A percentile compares a stretch with the other conserved stretches of the same genome.
These are phyloP conservation scores for Drosophila bipectinata DNA, from an alignment of 1,140 invertebrate genomes.

Conservation along the genomic window DNA sequence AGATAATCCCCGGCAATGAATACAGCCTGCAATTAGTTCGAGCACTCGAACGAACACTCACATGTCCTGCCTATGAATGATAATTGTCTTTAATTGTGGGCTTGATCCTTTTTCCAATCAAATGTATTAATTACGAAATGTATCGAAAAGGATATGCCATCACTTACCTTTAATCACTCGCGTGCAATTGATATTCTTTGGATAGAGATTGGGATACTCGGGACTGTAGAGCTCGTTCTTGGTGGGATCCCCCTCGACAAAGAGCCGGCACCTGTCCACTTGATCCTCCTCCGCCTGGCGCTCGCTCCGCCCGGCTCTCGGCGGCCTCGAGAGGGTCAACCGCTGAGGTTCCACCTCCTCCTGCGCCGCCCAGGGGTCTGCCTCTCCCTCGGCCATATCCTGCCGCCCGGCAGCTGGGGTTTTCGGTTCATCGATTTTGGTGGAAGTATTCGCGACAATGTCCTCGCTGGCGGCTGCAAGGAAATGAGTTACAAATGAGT, in stretches of 20 bases:
- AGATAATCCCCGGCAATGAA: conserved; percentile 39
- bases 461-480: conserved; percentile 37
- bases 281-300: conserved; percentile 61
- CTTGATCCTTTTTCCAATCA: no score
- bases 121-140: no score
- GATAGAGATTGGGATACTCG: conserved; percentile 89
- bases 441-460: conserved; percentile 17
- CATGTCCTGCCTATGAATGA: no score
- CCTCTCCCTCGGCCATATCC: conserved; percentile 25
- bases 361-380: neutral
- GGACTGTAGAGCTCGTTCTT: conserved; percentile 90
- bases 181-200: conserved; percentile 89
- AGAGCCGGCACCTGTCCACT: conserved; percentile 83
- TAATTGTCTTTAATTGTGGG: no score
- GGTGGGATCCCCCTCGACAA: conserved; percentile 85
- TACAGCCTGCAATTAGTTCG: neutral
- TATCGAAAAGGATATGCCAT: neutral
- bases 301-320: conserved; percentile 30
- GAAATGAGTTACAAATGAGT: conserved; percentile 22
- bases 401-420: neutral
- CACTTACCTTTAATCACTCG: conserved; percentile 88
- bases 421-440: conserved; percentile 2
- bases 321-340: conserved; percentile 40
- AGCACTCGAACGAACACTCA: neutral
- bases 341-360: conserved; percentile 10